Percentiles rank a stretch among this genome's conserved stretches.
These are phyloP conservation scores for Prionailurus viverrinus DNA, from an alignment of 2,113 vertebrate species.

Conservation along the genomic window DNA sequence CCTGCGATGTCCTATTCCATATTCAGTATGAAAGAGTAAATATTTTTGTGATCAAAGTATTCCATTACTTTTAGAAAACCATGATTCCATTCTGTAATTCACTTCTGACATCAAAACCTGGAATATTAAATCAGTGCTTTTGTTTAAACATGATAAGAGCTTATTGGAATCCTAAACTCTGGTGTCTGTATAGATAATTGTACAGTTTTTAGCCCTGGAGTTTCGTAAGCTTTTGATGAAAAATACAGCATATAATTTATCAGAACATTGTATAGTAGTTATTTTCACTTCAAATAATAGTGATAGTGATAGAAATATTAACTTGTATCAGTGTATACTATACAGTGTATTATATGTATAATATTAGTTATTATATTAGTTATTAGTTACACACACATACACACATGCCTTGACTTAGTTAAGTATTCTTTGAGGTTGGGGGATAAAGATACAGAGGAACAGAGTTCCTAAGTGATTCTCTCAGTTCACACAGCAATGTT, in stretches of 20 bases:
- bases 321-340: neutral
- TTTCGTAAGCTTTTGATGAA: conserved; percentile 16
- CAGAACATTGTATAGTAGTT: neutral
- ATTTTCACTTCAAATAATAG: neutral
- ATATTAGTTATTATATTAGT: too few relatives aligned
- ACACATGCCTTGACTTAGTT: neutral
- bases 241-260: neutral
- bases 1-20: neutral
- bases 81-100: conserved; percentile 1
- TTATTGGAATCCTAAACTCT: conserved; percentile 32
- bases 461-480: neutral
- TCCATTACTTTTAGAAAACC: neutral
- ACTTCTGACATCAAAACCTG: conserved; percentile 49
- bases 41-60: conserved; percentile 53
- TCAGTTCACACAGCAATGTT: neutral
- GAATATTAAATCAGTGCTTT: conserved; percentile 31
- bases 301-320: neutral
- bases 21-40: conserved; percentile 50
- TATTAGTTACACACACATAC: neutral
- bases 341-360: too few relatives aligned
- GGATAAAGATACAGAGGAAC: neutral
- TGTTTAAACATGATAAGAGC: conserved; percentile 6
- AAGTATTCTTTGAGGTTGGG: neutral
- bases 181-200: neutral
- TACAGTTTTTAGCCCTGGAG: neutral